A percentile compares a stretch with the other conserved stretches of the same genome.
Evolutionary conservation across 2,113 vertebrate species (phyloP).

Genomic region (Myrmecophaga tridactyla): DNA sequence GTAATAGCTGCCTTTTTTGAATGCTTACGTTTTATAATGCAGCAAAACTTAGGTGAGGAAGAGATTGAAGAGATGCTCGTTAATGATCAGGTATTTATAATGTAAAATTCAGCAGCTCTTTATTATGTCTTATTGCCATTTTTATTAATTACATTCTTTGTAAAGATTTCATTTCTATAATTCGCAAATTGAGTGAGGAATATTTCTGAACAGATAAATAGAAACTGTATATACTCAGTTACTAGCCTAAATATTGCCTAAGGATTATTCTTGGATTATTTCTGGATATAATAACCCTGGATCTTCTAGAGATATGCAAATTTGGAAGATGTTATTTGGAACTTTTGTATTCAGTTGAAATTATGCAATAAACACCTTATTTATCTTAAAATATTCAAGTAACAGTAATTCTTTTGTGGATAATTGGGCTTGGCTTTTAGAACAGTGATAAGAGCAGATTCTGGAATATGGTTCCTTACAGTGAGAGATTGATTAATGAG

Average conservation of each 20-base stretch:
- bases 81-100: constrained; percentile 88
- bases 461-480: not conserved
- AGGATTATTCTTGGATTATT: not conserved
- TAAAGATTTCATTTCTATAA: not conserved
- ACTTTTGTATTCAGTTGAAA: constrained; percentile 3
- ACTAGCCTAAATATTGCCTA: not conserved
- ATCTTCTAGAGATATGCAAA: not conserved
- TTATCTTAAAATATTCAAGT: constrained; percentile 8
- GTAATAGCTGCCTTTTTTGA: constrained; percentile 90
- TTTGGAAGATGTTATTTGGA: not conserved
- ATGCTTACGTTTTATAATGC: constrained; percentile 90
- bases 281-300: not conserved
- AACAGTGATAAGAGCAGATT: not conserved
- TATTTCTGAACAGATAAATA: not conserved
- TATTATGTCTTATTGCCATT: not conserved
- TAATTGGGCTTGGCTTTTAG: not conserved
- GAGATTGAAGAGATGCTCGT: constrained; percentile 90
- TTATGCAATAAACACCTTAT: not conserved
- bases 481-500: not conserved
- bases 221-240: not conserved
- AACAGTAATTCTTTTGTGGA: not conserved
- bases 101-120: not conserved
- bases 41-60: constrained; percentile 83
- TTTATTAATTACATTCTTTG: not conserved
- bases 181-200: not conserved